These are phyloP conservation scores for Rugalucina vietnamica DNA, from an alignment of 2,888 invertebrate species.

Conservation along the genomic window DNA sequence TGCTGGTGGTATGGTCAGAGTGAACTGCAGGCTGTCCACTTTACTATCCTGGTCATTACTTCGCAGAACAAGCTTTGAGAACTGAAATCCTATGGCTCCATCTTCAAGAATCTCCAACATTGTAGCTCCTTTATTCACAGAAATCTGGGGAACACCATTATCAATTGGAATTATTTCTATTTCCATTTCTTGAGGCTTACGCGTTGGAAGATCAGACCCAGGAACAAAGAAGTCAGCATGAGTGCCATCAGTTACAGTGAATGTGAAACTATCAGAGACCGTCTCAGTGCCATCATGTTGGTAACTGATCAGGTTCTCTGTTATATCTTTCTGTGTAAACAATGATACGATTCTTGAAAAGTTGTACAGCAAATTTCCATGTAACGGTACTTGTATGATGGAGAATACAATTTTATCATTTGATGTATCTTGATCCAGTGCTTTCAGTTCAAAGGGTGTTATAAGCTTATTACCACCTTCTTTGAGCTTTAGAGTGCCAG, in stretches of 20 bases:
- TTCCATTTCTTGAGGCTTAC: slow-evolving; percentile 78
- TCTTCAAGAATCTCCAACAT: slow-evolving; percentile 70
- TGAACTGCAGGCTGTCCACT: slow-evolving; percentile 73
- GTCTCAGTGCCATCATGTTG: slow-evolving; percentile 84
- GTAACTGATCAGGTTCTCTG: slow-evolving; percentile 81
- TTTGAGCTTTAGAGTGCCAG: slow-evolving; percentile 76
- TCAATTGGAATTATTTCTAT: slow-evolving; percentile 82
- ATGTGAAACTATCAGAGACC: slow-evolving; percentile 79
- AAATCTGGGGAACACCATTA: slow-evolving; percentile 80
- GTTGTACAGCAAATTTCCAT: slow-evolving; percentile 81
- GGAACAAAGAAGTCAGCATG: slow-evolving; percentile 82
- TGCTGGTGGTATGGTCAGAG: slow-evolving; percentile 75
- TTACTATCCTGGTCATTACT: slow-evolving; percentile 81
- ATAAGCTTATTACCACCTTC: slow-evolving; percentile 82
- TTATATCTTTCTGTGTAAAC: slow-evolving; percentile 82
- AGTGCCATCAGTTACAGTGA: slow-evolving; percentile 82
- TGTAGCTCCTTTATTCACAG: slow-evolving; percentile 78
- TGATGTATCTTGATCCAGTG: slow-evolving; percentile 81
- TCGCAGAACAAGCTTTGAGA: slow-evolving; percentile 75
- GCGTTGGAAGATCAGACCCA: slow-evolving; percentile 75
- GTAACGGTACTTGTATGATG: slow-evolving; percentile 80
- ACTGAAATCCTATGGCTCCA: slow-evolving; percentile 76
- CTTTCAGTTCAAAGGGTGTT: slow-evolving; percentile 83
- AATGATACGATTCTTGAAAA: slow-evolving; percentile 71
- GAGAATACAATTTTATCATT: slow-evolving; percentile 77